Conservation (phyloP, 30 jellyfish, hydroid and myxozoan species). For the Sanderia malayensis region DNA sequence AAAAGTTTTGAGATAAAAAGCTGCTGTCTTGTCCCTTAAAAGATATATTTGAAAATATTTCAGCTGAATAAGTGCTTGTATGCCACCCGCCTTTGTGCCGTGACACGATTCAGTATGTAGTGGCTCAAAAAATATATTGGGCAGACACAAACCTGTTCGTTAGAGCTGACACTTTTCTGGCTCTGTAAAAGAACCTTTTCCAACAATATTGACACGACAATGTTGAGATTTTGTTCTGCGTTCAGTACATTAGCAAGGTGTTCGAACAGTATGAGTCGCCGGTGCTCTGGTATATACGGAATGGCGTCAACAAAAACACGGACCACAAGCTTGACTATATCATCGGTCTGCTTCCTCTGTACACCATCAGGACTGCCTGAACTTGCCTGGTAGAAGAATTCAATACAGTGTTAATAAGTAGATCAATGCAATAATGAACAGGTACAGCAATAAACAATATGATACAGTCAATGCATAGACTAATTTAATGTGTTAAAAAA, state of each 20-base stretch:
- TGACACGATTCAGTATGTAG: no score
- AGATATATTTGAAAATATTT: not conserved
- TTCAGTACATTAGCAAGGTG: constrained; percentile 71
- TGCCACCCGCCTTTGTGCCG: no score
- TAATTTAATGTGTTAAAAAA: no score
- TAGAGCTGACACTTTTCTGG: not conserved
- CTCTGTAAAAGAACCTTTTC: constrained; percentile 26
- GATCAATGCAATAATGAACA: no score
- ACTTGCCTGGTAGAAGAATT: constrained; percentile 41
- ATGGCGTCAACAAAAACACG: constrained; percentile 91
- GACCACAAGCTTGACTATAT: constrained; percentile 65
- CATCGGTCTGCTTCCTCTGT: constrained; percentile 24
- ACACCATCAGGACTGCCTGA: constrained; percentile 3
- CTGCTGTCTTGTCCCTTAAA: constrained; percentile 23
- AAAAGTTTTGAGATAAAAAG: constrained; percentile 26
- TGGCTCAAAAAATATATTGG: no score
- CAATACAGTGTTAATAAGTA: no score
- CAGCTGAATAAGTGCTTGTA: not conserved
- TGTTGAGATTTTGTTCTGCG: constrained; percentile 42
- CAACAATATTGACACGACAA: constrained; percentile 58
- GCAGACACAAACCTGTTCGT: not conserved
- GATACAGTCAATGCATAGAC: no score
- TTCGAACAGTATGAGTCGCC: constrained; percentile 68
- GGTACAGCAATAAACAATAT: no score
- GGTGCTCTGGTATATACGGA: constrained; percentile 96